Base-by-base conservation (phyloP, 92 coral and sea anemone genomes). In the Palythoa grandis region DNA sequence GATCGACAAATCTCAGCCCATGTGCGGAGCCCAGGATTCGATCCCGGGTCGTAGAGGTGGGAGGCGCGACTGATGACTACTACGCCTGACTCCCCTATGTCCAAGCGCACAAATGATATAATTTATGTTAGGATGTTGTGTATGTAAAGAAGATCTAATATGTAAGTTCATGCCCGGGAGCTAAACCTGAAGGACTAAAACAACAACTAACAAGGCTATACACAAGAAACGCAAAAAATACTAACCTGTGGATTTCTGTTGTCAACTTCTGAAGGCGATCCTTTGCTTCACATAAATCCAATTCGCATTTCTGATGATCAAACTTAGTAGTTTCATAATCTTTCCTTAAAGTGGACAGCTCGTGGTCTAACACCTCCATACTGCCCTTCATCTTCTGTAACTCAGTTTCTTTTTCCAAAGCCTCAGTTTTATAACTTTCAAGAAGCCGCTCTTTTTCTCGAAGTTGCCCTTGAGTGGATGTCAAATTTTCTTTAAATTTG, bases 401-500 rank as follows among this genome's bases (percentile, higher is more conserved):
- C 76, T 72, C 40, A 20, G 52, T 17, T 17, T 72, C 76, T 38
- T 72, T 72, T 47, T 72, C 76, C 20, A n/a, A 43, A 7, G 29
- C 37, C 52, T 77, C 82, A 35, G 54, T 56, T n/a, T 56, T 56
- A n/a, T 54, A 56, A 57, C 35, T 57, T 2, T 25, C 52, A 54
- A 57, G 13, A 7, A 54, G 65, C 23, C 52, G 29, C 24, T 77
- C 82, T 56, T 14, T 56, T 20, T 77, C 82, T 38, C 70, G 48
- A 38, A 77, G 22, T 63, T 56, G 67, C 25, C 82, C 82, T 12
- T 56, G 82, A 38, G 29, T 20, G 40, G 58, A 9, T 24, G 29
- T 77, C 69, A 77, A 60, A 5, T 35, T 23, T 53, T 77, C 82
- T 57, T 57, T 77, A 37, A 19, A 2, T 77, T 56, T 77, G 48